Conservation (phyloP, 92 coral and sea anemone genomes). For the Hydrozoanthus gracilis region DNA sequence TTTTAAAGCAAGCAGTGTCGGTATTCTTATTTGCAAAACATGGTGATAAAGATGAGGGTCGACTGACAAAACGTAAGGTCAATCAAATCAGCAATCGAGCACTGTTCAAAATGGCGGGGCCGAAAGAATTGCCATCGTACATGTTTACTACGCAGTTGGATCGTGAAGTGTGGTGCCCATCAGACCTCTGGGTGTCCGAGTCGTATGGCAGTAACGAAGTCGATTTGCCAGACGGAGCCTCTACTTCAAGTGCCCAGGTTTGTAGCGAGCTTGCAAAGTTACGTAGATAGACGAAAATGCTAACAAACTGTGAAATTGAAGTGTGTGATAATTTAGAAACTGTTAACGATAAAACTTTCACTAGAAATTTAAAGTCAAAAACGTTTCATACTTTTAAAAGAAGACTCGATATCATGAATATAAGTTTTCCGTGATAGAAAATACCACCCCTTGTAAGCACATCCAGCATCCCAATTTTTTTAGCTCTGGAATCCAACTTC, state of each 20-base stretch:
- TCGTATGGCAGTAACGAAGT: background rate
- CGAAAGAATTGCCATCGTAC: constrained; percentile 67
- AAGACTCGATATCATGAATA: too few relatives aligned
- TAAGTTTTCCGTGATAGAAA: too few relatives aligned
- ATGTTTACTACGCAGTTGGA: constrained; percentile 73
- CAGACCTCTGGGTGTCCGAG: constrained; percentile 50
- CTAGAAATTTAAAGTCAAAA: too few relatives aligned
- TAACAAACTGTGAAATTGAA: too few relatives aligned
- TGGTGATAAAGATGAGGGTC: constrained; percentile 86
- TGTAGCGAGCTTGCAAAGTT: background rate
- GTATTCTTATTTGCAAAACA: constrained; percentile 78
- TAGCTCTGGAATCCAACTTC: too few relatives aligned
- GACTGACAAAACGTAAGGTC: constrained; percentile 80
- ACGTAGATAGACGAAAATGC: background rate
- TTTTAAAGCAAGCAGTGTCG: constrained; percentile 93
- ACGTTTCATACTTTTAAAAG: too few relatives aligned
- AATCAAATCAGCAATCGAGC: constrained; percentile 86
- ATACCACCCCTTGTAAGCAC: too few relatives aligned
- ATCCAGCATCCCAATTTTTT: too few relatives aligned
- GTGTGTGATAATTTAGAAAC: too few relatives aligned
- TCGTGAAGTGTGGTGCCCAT: constrained; percentile 82
- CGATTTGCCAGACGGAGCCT: background rate
- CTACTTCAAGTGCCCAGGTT: constrained; percentile 13
- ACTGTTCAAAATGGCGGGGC: constrained; percentile 70
- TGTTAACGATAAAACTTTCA: too few relatives aligned